These are phyloP conservation scores for Seladonia tumulorum DNA, from an alignment of 2,888 invertebrate genomes.

Conservation along the genomic window DNA sequence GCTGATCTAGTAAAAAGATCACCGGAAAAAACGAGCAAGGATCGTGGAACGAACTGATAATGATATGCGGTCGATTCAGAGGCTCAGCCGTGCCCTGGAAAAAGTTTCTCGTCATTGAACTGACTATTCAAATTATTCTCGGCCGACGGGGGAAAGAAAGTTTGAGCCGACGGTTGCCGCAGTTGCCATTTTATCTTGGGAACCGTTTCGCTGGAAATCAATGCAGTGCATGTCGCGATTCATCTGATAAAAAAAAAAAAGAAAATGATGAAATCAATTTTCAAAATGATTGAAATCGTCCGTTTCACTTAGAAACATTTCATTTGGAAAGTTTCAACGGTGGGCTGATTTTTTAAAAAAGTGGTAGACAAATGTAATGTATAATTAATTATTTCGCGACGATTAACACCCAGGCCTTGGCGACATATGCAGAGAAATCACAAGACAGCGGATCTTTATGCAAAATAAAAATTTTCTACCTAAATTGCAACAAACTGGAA, in stretches of 20 bases:
- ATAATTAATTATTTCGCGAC: too few relatives aligned
- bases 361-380: background rate
- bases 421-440: too few relatives aligned
- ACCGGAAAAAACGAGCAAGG: conserved; percentile 22
- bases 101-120: conserved; percentile 67
- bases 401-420: too few relatives aligned
- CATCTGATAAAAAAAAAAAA: background rate
- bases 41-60: conserved; percentile 59
- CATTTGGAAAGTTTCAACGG: background rate
- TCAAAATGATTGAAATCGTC: background rate
- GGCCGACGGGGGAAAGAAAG: conserved; percentile 43
- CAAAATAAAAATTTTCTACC: too few relatives aligned
- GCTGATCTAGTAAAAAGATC: conserved; percentile 40
- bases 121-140: conserved; percentile 69
- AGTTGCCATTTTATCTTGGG: conserved; percentile 40
- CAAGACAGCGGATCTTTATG: too few relatives aligned
- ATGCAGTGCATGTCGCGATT: background rate
- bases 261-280: background rate
- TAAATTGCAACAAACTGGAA: too few relatives aligned
- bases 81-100: conserved; percentile 47
- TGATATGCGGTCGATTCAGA: conserved; percentile 65
- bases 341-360: background rate
- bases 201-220: conserved; percentile 13
- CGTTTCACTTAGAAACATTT: background rate
- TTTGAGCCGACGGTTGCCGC: conserved; percentile 43